phyloP scores from a whole-genome alignment of 2,888 invertebrate genomes.

The Coelogynopora nodosa region DNA sequence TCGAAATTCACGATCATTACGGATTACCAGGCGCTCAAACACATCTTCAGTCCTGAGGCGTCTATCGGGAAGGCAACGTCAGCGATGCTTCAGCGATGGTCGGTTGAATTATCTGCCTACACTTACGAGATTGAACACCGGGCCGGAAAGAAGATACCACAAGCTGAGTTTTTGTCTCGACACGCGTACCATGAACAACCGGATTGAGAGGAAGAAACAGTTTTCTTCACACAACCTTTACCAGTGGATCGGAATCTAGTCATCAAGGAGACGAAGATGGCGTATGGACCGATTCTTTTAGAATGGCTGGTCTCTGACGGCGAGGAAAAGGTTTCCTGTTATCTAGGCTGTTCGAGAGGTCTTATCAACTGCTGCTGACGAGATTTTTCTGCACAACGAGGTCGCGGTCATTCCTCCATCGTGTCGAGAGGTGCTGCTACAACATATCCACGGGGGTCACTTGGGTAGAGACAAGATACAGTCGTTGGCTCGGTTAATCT shows the following conservation, averaged over 20 bases:
- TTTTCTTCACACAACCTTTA: background rate
- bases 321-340: background rate
- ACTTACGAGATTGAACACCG: background rate
- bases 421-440: background rate
- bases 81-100: background rate
- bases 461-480: background rate
- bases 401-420: background rate
- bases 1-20: background rate
- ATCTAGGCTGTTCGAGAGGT: background rate
- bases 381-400: background rate
- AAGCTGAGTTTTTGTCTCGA: background rate
- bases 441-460: background rate
- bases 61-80: background rate
- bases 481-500: background rate
- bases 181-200: background rate
- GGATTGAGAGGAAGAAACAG: background rate
- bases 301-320: too few species aligned
- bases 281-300: too few species aligned
- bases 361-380: background rate
- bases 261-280: background rate
- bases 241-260: background rate
- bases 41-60: background rate
- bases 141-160: background rate
- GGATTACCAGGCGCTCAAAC: background rate
- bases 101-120: background rate